Base-by-base conservation (phyloP, 2,797 vertebrate genomes). In the Gallinago nigripennis region DNA sequence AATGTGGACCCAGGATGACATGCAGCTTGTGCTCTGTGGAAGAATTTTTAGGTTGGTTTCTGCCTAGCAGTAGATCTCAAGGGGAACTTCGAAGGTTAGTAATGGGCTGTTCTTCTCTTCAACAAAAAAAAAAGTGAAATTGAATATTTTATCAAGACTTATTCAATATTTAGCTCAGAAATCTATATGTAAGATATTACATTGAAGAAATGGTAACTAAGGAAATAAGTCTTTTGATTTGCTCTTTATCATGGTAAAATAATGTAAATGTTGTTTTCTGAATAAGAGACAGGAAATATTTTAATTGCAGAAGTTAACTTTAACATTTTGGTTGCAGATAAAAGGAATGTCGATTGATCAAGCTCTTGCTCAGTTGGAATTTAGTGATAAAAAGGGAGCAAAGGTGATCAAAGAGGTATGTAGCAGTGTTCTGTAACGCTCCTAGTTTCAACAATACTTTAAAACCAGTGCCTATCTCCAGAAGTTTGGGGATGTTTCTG, bases 341-440 rank as follows among this genome's bases (percentile, higher is more conserved):
- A 96, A 82, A 96, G 99, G 99, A 69, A 98, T 99, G 99, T 98
- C 98, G 92, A 98, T 99, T 57, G 99, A 99, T 48, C 97, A 99
- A 96, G 99, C 99, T 53, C 87, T 99, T 4, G 98, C 99, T 86
- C 99, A 99, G 93, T 37, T 99, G 92, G 98, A 99, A 96, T 99
- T 99, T 96, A 99, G 70, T 84, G 99, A 99, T 98, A 99, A 99
- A 97, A 99, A 99, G 86, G 99, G 99, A 37, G 99, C 99, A n/a
- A 98, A 98, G 82, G 96, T 99, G 87, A 98, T 99, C 90, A 99
- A 97, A 97, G 99, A 99, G 98, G 99, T 99, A 97, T 35, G 82
- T n/a, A 39, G 8, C 4, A 77, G 6, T 37, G 51, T 57, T 91
- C 28, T 82, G 53, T 71, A 92, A 63, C 14, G 16, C 39, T 84